Evolutionary conservation across 2,888 invertebrate species (phyloP).

Genomic region (Cheilosia grossa): DNA sequence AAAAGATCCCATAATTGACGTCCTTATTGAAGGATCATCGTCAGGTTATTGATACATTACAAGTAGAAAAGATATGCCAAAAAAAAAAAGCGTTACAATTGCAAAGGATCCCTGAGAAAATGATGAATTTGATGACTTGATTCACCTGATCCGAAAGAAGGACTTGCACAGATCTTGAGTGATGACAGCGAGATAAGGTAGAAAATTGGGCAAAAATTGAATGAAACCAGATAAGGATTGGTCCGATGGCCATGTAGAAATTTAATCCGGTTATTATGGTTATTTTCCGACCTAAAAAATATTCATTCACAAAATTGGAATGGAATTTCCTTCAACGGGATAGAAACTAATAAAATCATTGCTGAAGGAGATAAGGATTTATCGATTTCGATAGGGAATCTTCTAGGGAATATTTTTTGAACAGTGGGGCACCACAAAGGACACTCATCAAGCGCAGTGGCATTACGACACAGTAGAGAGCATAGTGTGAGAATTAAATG

Average conservation of each 20-base stretch:
- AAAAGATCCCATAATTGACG: constrained; percentile 65
- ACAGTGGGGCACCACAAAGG: constrained; percentile 40
- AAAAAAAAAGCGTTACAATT: constrained; percentile 61
- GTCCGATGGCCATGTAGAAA: constrained; percentile 45
- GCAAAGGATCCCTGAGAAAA: constrained; percentile 64
- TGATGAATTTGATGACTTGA: constrained; percentile 59
- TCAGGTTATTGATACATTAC: constrained; percentile 60
- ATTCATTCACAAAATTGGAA: constrained; percentile 30
- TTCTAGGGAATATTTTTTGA: background rate
- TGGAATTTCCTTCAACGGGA: background rate
- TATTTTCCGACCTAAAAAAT: constrained; percentile 24
- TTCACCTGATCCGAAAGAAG: constrained; percentile 48
- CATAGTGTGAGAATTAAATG: constrained; percentile 45
- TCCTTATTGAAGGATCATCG: constrained; percentile 58
- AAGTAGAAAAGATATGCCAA: constrained; percentile 33
- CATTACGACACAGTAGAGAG: background rate
- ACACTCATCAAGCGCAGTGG: background rate
- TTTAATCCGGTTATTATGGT: constrained; percentile 69
- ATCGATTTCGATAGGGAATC: constrained; percentile 27
- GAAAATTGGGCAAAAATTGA: constrained; percentile 55
- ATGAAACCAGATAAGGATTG: constrained; percentile 39
- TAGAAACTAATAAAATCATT: constrained; percentile 35
- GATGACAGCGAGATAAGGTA: constrained; percentile 39
- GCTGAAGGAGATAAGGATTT: constrained; percentile 63
- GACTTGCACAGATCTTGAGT: background rate